A percentile compares a stretch with the other conserved stretches of the same genome.
These are phyloP conservation scores for Allophyes oxyacanthae DNA, from an alignment of 2,888 invertebrate genomes.

Conservation along the genomic window DNA sequence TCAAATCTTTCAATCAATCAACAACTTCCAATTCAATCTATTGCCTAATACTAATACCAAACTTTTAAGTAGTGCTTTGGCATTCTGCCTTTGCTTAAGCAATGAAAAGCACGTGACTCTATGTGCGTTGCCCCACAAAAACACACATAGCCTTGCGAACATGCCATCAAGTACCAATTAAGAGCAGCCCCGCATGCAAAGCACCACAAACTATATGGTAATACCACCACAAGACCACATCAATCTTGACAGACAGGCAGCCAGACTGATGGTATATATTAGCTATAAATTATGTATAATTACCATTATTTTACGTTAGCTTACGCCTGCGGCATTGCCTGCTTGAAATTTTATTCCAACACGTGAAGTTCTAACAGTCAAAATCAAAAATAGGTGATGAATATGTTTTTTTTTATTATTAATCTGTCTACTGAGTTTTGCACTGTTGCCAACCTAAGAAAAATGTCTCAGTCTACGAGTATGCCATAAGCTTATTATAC, in stretches of 20 bases:
- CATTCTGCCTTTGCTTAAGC: constrained; percentile 26
- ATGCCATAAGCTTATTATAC: too few relatives aligned
- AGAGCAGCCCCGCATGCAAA: constrained; percentile 53
- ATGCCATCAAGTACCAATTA: constrained; percentile 60
- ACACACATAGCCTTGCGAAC: constrained; percentile 44
- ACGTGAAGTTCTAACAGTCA: too few relatives aligned
- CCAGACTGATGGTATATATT: constrained; percentile 75
- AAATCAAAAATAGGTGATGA: too few relatives aligned
- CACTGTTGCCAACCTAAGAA: too few relatives aligned
- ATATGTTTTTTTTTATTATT: too few relatives aligned
- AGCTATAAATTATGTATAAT: constrained; percentile 70
- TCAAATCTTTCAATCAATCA: too few relatives aligned
- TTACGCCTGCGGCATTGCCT: constrained; percentile 14
- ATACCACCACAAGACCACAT: constrained; percentile 56
- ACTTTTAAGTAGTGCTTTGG: constrained; percentile 40
- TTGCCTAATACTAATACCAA: constrained; percentile 39
- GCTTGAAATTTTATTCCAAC: constrained; percentile 1
- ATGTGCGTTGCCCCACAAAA: constrained; percentile 48
- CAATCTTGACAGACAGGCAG: constrained; percentile 61
- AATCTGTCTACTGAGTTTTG: too few relatives aligned
- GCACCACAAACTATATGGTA: constrained; percentile 53
- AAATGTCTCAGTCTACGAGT: too few relatives aligned
- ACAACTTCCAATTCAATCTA: constrained; percentile 11
- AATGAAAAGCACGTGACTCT: constrained; percentile 38
- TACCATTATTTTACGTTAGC: constrained; percentile 65